These are phyloP conservation scores for cattle (Bos taurus) DNA, from an alignment of 2,113 vertebrate genomes.

Conservation along the genomic window ARS-UCD2.0 NC_037336.1:53447501-53448000, in stretches of 20 bases:
- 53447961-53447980: constrained; percentile 72
- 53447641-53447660: neutral
- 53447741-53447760: neutral
- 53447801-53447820: neutral
- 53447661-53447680: neutral
- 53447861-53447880: neutral
- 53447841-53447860: neutral
- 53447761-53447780: neutral
- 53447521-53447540: neutral
- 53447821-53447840: neutral
- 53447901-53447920: neutral
- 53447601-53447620: neutral
- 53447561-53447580: neutral
- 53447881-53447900: neutral
- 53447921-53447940: neutral
- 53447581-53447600: neutral
- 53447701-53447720: neutral
- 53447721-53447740: neutral
- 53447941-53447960: constrained; percentile 60
- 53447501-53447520: neutral
- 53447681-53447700: neutral
- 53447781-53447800: neutral
- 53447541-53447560: neutral
- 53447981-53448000: constrained; percentile 64
- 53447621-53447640: constrained; percentile 14